A percentile compares a stretch with the other conserved stretches of the same genome.
These are phyloP conservation scores for Callospermophilus lateralis DNA, from an alignment of 2,113 vertebrate genomes.

Conservation along the genomic window DNA sequence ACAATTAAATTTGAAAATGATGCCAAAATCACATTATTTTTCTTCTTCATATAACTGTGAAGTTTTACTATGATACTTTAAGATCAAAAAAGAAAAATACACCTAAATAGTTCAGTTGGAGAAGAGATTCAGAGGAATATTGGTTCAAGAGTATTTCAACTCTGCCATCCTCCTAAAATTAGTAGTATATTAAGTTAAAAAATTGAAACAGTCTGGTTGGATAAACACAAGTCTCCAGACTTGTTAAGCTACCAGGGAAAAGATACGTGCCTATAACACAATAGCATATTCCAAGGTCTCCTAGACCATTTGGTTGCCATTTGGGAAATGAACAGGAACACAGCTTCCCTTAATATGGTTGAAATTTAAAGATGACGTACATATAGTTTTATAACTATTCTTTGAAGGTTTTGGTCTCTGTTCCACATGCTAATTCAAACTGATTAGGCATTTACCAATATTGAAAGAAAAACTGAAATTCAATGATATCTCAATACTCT, in stretches of 20 bases:
- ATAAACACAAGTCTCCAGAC: neutral
- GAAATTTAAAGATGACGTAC: neutral
- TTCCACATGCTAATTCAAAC: neutral
- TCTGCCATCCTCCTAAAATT: neutral
- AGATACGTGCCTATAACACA: neutral
- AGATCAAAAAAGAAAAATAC: neutral
- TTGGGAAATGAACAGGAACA: constrained; percentile 18
- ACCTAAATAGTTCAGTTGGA: neutral
- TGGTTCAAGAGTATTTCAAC: neutral
- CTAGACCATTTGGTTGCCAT: neutral
- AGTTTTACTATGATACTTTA: neutral
- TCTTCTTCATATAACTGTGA: neutral
- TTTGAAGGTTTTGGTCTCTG: constrained; percentile 30
- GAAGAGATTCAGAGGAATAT: neutral
- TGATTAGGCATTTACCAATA: neutral
- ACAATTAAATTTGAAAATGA: constrained; percentile 29
- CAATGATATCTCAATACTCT: neutral
- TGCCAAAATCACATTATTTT: neutral
- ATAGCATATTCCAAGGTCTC: neutral
- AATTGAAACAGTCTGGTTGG: neutral
- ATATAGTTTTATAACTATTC: constrained; percentile 17
- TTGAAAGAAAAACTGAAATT: neutral
- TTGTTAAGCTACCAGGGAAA: constrained; percentile 7
- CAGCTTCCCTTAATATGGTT: neutral
- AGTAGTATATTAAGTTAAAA: neutral